These are phyloP conservation scores for Drosophila setosimentum DNA, from an alignment of 2,888 invertebrate genomes.

Conservation along the genomic window DNA sequence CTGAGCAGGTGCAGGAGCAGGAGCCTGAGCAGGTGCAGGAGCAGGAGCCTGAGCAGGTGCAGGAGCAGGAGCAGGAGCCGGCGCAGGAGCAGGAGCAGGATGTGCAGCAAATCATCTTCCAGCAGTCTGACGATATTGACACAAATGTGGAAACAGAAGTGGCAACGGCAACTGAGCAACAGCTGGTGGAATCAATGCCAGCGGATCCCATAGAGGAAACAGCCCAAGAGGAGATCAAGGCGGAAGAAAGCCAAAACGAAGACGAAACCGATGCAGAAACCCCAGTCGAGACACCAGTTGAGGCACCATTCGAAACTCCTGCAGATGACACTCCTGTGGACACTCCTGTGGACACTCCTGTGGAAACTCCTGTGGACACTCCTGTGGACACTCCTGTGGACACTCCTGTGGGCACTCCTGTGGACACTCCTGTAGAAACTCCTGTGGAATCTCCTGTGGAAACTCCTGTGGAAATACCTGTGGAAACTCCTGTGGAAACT, in stretches of 20 bases:
- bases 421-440: not conserved
- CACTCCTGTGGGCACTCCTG: not conserved
- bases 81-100: slow-evolving; percentile 16
- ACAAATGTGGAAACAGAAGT: slow-evolving; percentile 23
- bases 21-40: slow-evolving; percentile 1
- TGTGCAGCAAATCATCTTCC: slow-evolving; percentile 6
- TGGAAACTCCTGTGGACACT: not conserved
- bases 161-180: slow-evolving; percentile 34
- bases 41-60: slow-evolving; percentile 10
- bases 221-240: not conserved
- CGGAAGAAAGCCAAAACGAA: slow-evolving; percentile 8
- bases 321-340: not conserved
- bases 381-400: not conserved
- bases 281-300: not conserved
- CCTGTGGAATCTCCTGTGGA: not conserved
- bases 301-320: not conserved
- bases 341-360: not conserved
- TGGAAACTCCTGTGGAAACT: not conserved
- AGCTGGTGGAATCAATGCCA: slow-evolving; percentile 7
- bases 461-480: not conserved
- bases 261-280: not conserved
- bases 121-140: slow-evolving; percentile 15
- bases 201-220: slow-evolving; percentile 15
- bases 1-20: slow-evolving; percentile 6
- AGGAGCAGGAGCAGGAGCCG: slow-evolving; percentile 15